Percentiles rank a stretch among this genome's conserved stretches.
Evolutionary conservation across 2,113 vertebrate species (phyloP).

Genomic region (Copsychus sechellarum): DNA sequence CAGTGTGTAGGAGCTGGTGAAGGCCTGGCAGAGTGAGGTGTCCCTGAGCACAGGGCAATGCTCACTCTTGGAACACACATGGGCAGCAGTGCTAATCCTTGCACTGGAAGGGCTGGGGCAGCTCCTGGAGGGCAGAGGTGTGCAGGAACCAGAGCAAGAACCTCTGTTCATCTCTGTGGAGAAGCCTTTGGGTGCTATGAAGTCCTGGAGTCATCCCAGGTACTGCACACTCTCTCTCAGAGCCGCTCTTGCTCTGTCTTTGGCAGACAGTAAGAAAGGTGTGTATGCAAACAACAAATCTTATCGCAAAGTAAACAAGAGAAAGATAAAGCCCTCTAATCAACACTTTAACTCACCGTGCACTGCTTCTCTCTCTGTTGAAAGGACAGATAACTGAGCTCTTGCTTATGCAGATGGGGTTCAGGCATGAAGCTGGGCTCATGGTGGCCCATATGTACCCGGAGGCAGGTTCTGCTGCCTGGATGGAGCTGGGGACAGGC

Average conservation of each 20-base stretch:
- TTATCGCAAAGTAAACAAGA: background rate
- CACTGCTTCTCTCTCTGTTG: background rate
- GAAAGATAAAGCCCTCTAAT: slow-evolving; percentile 5
- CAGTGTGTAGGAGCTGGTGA: background rate
- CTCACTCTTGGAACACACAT: background rate
- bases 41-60: rapidly evolving
- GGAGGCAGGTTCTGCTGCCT: background rate
- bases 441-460: rapidly evolving
- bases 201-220: background rate
- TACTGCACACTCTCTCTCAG: rapidly evolving
- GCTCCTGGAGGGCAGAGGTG: background rate
- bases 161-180: background rate
- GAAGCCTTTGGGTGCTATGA: background rate
- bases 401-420: background rate
- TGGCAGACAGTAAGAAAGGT: background rate
- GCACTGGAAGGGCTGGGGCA: rapidly evolving
- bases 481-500: background rate
- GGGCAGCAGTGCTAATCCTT: background rate
- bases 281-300: background rate
- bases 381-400: background rate
- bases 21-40: background rate
- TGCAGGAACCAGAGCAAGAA: background rate
- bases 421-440: background rate
- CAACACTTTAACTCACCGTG: background rate
- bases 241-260: background rate